Percentiles rank a stretch among this genome's conserved stretches.
Conservation (phyloP, 92 coral and sea anemone genomes). For the Chrysogorgia sp. region DNA sequence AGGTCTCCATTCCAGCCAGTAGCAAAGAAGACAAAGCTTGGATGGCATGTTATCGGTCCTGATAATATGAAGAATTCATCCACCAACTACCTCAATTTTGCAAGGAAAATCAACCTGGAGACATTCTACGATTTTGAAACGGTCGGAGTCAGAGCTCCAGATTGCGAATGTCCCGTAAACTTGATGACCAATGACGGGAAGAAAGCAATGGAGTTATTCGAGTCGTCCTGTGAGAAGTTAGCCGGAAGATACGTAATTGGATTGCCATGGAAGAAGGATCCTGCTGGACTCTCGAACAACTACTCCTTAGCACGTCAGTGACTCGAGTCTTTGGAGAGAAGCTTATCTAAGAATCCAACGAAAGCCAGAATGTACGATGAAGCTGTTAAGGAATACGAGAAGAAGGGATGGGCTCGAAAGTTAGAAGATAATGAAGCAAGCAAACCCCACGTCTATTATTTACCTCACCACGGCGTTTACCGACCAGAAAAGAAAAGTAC, state of each 20-base stretch:
- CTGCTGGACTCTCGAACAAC: slow-evolving; percentile 37
- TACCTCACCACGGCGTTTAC: neutral
- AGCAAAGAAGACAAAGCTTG: slow-evolving; percentile 22
- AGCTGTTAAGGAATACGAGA: slow-evolving; percentile 25
- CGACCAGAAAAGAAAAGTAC: too few species aligned
- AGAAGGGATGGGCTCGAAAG: slow-evolving; percentile 41
- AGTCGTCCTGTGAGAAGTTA: slow-evolving; percentile 11
- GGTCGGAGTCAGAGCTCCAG: slow-evolving; percentile 28
- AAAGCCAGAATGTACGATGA: slow-evolving; percentile 43
- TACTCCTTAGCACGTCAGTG: slow-evolving; percentile 26
- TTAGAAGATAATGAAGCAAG: neutral
- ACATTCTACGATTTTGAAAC: slow-evolving; percentile 36
- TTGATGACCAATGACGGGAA: slow-evolving; percentile 11
- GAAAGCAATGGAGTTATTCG: slow-evolving; percentile 40
- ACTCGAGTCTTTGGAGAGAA: slow-evolving; percentile 24
- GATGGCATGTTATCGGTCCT: slow-evolving; percentile 37
- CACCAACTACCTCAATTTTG: slow-evolving; percentile 7
- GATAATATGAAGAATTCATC: slow-evolving; percentile 3
- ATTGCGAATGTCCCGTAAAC: slow-evolving; percentile 18
- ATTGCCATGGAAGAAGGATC: slow-evolving; percentile 24
- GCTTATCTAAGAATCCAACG: slow-evolving; percentile 22
- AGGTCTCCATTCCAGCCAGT: slow-evolving; percentile 34
- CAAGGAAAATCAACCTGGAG: slow-evolving; percentile 19
- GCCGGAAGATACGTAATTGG: slow-evolving; percentile 32
- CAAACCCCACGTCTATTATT: neutral